Base-by-base conservation (phyloP, 2,113 vertebrate genomes). In the Cinclus mexicanus region DNA sequence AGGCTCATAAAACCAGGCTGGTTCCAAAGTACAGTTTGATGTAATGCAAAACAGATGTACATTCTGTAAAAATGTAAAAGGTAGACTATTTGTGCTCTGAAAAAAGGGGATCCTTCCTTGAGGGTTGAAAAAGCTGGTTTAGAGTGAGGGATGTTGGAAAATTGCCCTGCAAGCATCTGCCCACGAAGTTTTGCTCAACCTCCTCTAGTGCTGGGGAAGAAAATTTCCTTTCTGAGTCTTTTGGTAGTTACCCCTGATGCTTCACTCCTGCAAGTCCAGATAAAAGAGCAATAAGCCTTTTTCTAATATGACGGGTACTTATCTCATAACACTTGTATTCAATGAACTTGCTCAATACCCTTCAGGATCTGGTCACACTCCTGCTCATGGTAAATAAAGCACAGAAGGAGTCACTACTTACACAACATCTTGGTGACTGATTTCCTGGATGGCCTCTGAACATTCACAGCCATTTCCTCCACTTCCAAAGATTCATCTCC, bases 351-450 rank as follows among this genome's bases (percentile, higher is more conserved):
- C n/a, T 56, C 18, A 7, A 18, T 33, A 18, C 10, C 14, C 49
- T 52, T 50, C 39, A 76, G 53, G 49, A 49, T 6, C 14, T 42
- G 52, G 13, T 53, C 33, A 64, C 37, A 1, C 28, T 79, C 19
- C 56, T 78, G 33, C 22, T 49, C 26, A 11, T 5, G 16, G 47
- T 23, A 20, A 63, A 71, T 17, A 57, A 49, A 91, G 19, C 26
- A 53, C 24, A 29, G 19, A 65, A 60, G 61, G 28, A 64, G 13
- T 29, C 29, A 41, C 1, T 67, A 96, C 98, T 98, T 93, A 98
- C 98, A 98, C 25, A 98, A 7, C 98, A 98, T 98, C 90, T 98
- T 98, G 81, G 97, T 98, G 83, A 98, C 94, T 64, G 98, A 97
- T 94, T 98, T 98, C 80, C 98, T 97, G 72, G 97, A 97, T 25